phyloP scores from a whole-genome alignment of 2,113 vertebrate genomes.

The Sterrhoptilus dennistouni region DNA sequence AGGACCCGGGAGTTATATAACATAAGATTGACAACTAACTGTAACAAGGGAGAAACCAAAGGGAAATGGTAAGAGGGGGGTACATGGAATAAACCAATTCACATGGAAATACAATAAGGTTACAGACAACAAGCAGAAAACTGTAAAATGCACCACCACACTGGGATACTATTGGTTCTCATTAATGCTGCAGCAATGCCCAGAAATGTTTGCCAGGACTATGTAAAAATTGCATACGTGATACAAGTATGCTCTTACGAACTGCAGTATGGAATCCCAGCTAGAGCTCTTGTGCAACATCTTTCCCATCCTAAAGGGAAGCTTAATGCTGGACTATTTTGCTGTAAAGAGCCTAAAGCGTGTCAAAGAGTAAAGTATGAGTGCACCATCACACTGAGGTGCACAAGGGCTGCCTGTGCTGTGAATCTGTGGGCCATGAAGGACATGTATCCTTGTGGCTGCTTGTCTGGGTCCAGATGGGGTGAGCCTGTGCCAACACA shows the following conservation, averaged over 20 bases:
- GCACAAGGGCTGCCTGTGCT: not conserved
- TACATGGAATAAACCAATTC: too few relatives aligned
- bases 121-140: too few relatives aligned
- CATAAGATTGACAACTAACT: too few relatives aligned
- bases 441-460: not conserved
- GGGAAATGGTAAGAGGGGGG: too few relatives aligned
- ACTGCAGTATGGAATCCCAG: not conserved
- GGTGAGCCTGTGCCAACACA: not conserved
- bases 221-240: not conserved
- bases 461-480: accelerated
- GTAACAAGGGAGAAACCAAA: too few relatives aligned
- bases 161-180: not conserved
- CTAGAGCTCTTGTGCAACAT: not conserved
- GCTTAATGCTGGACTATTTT: not conserved
- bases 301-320: not conserved
- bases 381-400: not conserved
- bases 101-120: too few relatives aligned
- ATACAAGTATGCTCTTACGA: not conserved
- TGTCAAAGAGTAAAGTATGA: not conserved
- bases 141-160: too few relatives aligned
- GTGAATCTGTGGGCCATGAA: not conserved
- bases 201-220: not conserved
- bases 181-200: not conserved
- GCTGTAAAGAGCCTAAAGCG: not conserved
- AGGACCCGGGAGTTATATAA: too few relatives aligned